Conservation (phyloP, 1,140 invertebrate genomes). For the Platorchestia sp. region DNA sequence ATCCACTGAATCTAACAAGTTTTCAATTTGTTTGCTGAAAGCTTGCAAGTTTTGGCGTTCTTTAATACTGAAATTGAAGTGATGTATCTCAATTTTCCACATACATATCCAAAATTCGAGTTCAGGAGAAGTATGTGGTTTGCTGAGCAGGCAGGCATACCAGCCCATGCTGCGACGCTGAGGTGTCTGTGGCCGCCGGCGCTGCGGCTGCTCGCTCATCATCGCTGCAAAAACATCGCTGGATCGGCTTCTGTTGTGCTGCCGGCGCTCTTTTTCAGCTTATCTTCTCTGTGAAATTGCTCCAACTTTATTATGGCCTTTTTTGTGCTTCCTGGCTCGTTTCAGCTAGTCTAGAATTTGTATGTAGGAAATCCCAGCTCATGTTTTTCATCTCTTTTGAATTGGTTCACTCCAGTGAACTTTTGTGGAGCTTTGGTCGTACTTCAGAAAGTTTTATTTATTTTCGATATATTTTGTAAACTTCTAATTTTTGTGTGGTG, state of each 20-base stretch:
- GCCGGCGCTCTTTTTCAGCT: background rate
- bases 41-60: background rate
- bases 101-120: background rate
- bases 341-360: background rate
- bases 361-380: background rate
- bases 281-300: background rate
- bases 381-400: background rate
- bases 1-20: too few species aligned
- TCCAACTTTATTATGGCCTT: background rate
- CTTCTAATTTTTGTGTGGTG: background rate
- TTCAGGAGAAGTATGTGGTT: background rate
- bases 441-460: background rate
- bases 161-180: background rate
- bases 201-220: background rate
- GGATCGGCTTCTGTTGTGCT: slow-evolving; percentile 18
- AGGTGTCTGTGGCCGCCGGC: slow-evolving; percentile 13
- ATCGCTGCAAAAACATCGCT: background rate
- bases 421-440: background rate
- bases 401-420: background rate
- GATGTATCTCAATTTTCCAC: background rate
- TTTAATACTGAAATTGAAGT: background rate
- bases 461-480: background rate
- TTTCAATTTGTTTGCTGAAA: background rate
- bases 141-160: background rate
- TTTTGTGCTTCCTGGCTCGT: background rate